Percentiles rank a stretch among this genome's conserved stretches.
These are phyloP conservation scores for Drosophila cardini DNA, from an alignment of 1,140 invertebrate genomes.

Conservation along the genomic window DNA sequence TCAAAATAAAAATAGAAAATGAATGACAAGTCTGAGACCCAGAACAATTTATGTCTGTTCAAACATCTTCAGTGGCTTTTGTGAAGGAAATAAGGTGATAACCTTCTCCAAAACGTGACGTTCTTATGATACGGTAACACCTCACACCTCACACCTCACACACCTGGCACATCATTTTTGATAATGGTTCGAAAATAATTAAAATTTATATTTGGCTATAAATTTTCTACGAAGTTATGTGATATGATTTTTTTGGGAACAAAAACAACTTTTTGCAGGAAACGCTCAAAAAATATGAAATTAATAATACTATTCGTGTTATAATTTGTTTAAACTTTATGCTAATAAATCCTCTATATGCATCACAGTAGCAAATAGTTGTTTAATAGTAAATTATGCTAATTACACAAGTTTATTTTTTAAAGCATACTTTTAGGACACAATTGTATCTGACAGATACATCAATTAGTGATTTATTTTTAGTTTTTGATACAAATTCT, in stretches of 20 bases:
- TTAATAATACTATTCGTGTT: too few relatives aligned
- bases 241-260: conserved; percentile 17
- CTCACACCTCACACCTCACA: conserved; percentile 5
- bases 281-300: too few relatives aligned
- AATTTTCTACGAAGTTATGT: conserved; percentile 32
- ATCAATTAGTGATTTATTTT: background rate
- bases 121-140: conserved; percentile 11
- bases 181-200: conserved; percentile 40
- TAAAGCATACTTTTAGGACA: conserved; percentile 40
- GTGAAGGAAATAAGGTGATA: conserved; percentile 26
- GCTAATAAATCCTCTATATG: too few relatives aligned
- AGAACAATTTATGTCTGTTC: conserved; percentile 51
- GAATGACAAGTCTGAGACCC: conserved; percentile 48
- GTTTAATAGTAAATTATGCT: background rate
- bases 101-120: conserved; percentile 31
- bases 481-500: too few relatives aligned
- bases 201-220: conserved; percentile 50
- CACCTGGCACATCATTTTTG: conserved; percentile 17
- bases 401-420: background rate
- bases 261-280: background rate
- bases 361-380: background rate
- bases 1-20: conserved; percentile 43
- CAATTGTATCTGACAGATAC: background rate
- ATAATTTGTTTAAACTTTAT: too few relatives aligned
- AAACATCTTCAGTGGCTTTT: conserved; percentile 12